Base-by-base conservation (phyloP, 2,113 vertebrate species). In the Hippocampus mohnikei region DNA sequence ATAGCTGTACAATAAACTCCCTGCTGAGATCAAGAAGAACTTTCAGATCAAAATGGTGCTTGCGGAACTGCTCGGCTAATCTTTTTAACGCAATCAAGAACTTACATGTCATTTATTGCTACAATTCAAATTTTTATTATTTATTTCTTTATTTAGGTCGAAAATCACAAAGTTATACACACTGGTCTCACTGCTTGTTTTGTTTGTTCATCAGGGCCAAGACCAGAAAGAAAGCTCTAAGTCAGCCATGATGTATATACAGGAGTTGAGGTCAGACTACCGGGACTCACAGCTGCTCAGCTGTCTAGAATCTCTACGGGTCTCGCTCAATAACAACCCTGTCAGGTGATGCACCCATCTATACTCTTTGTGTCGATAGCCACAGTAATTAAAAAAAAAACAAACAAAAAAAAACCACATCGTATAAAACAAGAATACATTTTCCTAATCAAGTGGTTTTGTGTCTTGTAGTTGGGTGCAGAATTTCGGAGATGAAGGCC, bases 281-380 rank as follows among this genome's bases (percentile, higher is more conserved):
- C 76, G 93, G 78, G 94, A 95, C 62, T 2, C 74, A 25, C 91
- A 88, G 66, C 88, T 97, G 41, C 91, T 97, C 56, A 80, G 73
- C 85, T 95, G 94, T 79, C 91, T 97, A 62, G 95, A 97, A 78
- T 96, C 95, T 56, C 91, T 97, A 11, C 85, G 95, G 59, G 94
- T 97, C 18, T 96, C 95, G 20, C 94, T 97, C 72, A 96, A 93
- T 81, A 97, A 95, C 86, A 97, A 97, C 79, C 95, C 95, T 66
- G 95, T 97, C 90, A 96, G 95, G 95, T 97, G 83, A 88, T 15
- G 44, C n/a, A 62, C 18, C 33, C 10, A 65, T 44, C 3, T 3
- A 11, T 13, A 42, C 33, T n/a, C 29, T 48, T 8, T 25, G 20
- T 8, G 5, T 25, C 25, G 0, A 12, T 37, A 37, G 33, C 33